These are phyloP conservation scores for Pituophis catenifer DNA, from an alignment of 2,113 vertebrate species.

Conservation along the genomic window DNA sequence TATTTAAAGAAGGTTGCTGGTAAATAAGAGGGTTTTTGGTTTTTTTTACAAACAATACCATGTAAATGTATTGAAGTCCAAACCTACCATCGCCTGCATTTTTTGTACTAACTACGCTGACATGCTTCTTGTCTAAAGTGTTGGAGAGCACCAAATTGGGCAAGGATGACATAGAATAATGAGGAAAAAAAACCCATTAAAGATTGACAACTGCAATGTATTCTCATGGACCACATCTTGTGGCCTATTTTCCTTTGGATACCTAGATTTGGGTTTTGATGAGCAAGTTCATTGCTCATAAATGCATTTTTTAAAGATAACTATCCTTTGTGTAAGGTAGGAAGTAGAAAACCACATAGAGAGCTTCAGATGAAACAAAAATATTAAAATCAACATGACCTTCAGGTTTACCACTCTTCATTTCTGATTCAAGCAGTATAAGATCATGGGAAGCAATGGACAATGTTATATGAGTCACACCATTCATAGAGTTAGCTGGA, in stretches of 20 bases:
- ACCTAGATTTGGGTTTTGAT: background rate
- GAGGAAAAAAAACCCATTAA: no score
- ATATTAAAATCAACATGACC: constrained; percentile 44
- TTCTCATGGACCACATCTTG: background rate
- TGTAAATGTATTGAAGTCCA: background rate
- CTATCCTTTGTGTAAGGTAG: constrained; percentile 11
- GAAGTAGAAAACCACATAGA: constrained; percentile 25
- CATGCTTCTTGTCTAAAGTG: background rate
- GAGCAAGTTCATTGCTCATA: background rate
- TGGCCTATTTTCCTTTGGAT: background rate
- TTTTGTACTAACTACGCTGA: background rate
- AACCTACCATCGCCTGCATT: background rate
- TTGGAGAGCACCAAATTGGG: background rate
- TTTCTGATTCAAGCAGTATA: constrained; percentile 31
- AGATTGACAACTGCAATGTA: background rate
- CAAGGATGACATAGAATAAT: background rate
- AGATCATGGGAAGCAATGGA: constrained; percentile 24
- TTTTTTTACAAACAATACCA: background rate
- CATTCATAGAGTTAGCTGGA: constrained; percentile 28
- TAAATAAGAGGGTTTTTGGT: background rate
- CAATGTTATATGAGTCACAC: constrained; percentile 15
- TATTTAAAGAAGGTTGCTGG: background rate
- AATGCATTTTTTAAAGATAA: constrained; percentile 32
- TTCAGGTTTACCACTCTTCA: constrained; percentile 42
- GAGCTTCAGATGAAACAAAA: constrained; percentile 43